Conservation (phyloP, 2,888 invertebrate species). For the Yponomeuta evonymella region DNA sequence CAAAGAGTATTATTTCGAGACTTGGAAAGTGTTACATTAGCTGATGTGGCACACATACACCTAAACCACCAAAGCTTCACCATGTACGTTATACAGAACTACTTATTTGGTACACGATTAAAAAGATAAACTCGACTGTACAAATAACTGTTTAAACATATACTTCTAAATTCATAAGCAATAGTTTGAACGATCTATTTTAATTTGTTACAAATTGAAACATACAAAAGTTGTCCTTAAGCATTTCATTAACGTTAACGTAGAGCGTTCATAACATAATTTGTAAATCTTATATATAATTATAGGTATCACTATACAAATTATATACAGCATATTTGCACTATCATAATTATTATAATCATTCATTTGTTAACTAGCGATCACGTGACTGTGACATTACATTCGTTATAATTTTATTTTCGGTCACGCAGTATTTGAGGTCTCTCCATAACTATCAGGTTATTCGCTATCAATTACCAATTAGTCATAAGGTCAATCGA, state of each 20-base stretch:
- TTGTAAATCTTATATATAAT: background rate
- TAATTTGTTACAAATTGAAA: constrained; percentile 2
- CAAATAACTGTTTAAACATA: background rate
- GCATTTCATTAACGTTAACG: background rate
- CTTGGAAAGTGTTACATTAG: too few relatives aligned
- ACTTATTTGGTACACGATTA: background rate
- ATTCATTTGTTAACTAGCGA: background rate
- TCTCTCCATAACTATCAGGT: too few relatives aligned
- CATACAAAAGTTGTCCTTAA: background rate
- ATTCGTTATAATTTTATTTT: too few relatives aligned
- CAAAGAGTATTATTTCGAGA: too few relatives aligned
- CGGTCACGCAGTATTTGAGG: too few relatives aligned
- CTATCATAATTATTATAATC: background rate
- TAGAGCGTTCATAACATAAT: background rate
- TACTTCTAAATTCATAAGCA: background rate
- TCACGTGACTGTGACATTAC: background rate
- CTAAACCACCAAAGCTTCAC: too few relatives aligned
- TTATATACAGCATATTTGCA: constrained; percentile 1
- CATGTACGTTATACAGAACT: background rate
- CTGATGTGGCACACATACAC: too few relatives aligned
- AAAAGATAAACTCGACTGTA: background rate
- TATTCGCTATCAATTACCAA: too few relatives aligned
- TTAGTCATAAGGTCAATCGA: too few relatives aligned
- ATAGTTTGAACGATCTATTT: background rate
- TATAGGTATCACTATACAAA: background rate